Percentiles rank a stretch among this genome's conserved stretches.
These are phyloP conservation scores for Cartodere bifasciata DNA, from an alignment of 2,888 invertebrate species.

Conservation along the genomic window DNA sequence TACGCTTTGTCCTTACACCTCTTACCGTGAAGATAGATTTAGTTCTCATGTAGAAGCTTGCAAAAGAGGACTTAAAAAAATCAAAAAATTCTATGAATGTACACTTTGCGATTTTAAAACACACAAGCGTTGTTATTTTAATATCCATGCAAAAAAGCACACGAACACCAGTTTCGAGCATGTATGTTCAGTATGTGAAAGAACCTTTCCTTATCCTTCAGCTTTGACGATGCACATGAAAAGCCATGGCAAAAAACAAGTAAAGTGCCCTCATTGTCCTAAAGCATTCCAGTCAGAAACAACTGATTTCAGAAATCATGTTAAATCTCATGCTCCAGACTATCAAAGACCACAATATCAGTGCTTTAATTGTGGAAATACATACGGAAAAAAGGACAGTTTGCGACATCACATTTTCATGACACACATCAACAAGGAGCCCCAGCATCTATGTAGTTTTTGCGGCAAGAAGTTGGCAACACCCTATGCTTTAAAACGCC, in stretches of 20 bases:
- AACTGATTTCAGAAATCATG: slow-evolving; percentile 5
- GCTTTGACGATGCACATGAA: no score
- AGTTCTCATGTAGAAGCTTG: no score
- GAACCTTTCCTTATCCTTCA: no score
- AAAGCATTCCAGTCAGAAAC: background rate
- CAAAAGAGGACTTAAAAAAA: no score
- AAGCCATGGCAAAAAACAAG: slow-evolving; percentile 9
- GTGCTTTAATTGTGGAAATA: slow-evolving; percentile 26
- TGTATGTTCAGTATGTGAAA: no score
- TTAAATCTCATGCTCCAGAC: slow-evolving; percentile 12
- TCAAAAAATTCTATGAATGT: no score
- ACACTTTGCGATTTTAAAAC: no score
- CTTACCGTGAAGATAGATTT: no score
- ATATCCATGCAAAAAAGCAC: no score
- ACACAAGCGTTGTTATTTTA: no score
- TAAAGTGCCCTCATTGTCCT: background rate
- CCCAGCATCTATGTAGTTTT: slow-evolving; percentile 18
- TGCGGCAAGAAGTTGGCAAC: slow-evolving; percentile 20
- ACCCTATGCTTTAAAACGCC: slow-evolving; percentile 17
- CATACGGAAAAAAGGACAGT: slow-evolving; percentile 17
- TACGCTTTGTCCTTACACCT: no score
- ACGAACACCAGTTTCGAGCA: no score
- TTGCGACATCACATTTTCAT: slow-evolving; percentile 16
- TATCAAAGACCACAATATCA: slow-evolving; percentile 13
- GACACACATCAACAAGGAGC: slow-evolving; percentile 11